Conservation (phyloP, 2,797 vertebrate genomes). For the Stomatorhinus walkeri region DNA sequence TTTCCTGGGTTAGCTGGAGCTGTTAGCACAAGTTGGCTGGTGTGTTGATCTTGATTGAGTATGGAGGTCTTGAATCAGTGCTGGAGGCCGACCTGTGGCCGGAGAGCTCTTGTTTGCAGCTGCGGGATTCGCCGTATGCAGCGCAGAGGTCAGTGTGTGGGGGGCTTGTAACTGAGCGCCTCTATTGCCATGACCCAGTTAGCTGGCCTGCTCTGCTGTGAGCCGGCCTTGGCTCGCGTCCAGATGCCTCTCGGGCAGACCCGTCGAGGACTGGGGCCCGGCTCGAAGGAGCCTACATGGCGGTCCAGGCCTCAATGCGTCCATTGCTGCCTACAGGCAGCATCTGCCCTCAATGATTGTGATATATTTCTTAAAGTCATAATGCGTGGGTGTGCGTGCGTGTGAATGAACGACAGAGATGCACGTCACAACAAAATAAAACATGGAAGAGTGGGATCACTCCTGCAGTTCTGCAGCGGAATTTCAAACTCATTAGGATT, state of each 20-base stretch:
- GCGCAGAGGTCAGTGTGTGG: background rate
- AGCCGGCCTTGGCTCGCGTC: background rate
- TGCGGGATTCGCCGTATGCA: background rate
- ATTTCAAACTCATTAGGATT: background rate
- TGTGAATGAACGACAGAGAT: background rate
- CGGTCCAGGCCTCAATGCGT: background rate
- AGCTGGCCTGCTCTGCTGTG: background rate
- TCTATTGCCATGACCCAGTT: background rate
- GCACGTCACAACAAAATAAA: background rate
- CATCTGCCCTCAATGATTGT: background rate
- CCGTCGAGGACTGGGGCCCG: background rate
- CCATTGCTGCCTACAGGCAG: background rate
- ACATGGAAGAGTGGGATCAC: background rate
- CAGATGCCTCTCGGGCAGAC: background rate
- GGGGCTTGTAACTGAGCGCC: background rate
- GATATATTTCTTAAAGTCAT: background rate
- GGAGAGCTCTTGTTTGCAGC: background rate
- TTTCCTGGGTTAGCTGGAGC: background rate
- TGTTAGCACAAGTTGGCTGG: background rate
- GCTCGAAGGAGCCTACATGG: background rate
- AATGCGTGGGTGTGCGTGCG: background rate
- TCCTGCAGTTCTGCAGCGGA: background rate
- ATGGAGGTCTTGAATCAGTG: background rate
- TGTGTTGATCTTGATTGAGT: background rate
- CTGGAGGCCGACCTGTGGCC: background rate